These are phyloP conservation scores for Mastomys natalensis DNA, from an alignment of 2,113 vertebrate genomes.

Conservation along the genomic window DNA sequence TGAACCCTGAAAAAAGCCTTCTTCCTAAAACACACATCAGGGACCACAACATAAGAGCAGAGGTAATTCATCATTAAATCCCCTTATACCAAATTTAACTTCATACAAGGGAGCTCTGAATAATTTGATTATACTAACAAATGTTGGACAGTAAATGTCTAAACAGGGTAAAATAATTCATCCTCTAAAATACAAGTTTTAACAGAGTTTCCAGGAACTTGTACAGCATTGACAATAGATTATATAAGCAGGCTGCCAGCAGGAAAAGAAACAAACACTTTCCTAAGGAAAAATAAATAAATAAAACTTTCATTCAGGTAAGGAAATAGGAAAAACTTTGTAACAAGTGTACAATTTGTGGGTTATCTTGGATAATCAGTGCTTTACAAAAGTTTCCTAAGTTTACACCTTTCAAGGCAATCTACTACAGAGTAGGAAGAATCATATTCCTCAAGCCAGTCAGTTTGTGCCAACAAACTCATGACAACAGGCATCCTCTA, in stretches of 20 bases:
- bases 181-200: conserved; percentile 1
- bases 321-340: conserved; percentile 34
- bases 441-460: not conserved
- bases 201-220: not conserved
- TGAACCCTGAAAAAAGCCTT: conserved; percentile 22
- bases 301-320: conserved; percentile 56
- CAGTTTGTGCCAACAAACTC: not conserved
- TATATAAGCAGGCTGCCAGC: conserved; percentile 6
- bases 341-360: conserved; percentile 25
- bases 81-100: not conserved
- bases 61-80: conserved; percentile 25
- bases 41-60: not conserved
- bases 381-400: conserved; percentile 61
- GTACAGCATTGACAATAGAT: not conserved
- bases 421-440: not conserved
- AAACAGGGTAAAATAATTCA: not conserved
- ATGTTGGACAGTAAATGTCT: not conserved
- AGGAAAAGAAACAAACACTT: conserved; percentile 40
- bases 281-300: conserved; percentile 68
- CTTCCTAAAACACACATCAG: conserved; percentile 2
- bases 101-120: not conserved
- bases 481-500: not conserved
- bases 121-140: not conserved
- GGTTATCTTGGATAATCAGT: conserved; percentile 48
- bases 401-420: conserved; percentile 24